Evolutionary conservation across 2,888 invertebrate species (phyloP), one percentile per base, ranked within the genome.

Genomic region (Copidosoma aretas): DNA sequence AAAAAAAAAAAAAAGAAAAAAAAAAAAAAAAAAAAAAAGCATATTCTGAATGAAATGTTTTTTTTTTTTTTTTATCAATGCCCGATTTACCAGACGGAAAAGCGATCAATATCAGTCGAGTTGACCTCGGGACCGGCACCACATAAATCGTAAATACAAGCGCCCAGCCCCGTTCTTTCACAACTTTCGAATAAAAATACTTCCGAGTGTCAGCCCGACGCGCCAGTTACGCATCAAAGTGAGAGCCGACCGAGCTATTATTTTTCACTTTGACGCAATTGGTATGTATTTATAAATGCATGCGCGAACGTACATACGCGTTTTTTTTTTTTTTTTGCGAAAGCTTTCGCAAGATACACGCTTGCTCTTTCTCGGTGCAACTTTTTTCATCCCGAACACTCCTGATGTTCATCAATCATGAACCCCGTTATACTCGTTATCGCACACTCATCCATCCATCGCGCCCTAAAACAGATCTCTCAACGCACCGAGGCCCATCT

Each of bases 401-500:
- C n/a, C n/a, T n/a, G n/a, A n/a, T n/a, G n/a, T n/a, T n/a, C n/a
- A n/a, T n/a, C n/a, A n/a, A n/a, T n/a, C n/a, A n/a, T n/a, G n/a
- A n/a, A n/a, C n/a, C n/a, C n/a, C n/a, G n/a, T n/a, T n/a, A n/a
- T n/a, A n/a, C n/a, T n/a, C n/a, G n/a, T n/a, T n/a, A n/a, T n/a
- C n/a, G n/a, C n/a, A n/a, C n/a, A n/a, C n/a, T n/a, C n/a, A n/a
- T n/a, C n/a, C n/a, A n/a, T n/a, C n/a, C n/a, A n/a, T n/a, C n/a
- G n/a, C n/a, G n/a, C n/a, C n/a, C n/a, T n/a, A n/a, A n/a, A n/a
- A n/a, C n/a, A n/a, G n/a, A n/a, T n/a, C n/a, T n/a, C n/a, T n/a
- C n/a, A 61, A 72, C 86, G 81, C 84, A 89, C 89, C 93, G 69
- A 97, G 86, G 24, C 98, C 98, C 97, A 98, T 97, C 86, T 97